A percentile compares a stretch with the other conserved stretches of the same genome.
These are phyloP conservation scores for Amphipyra tragopoginis DNA, from an alignment of 2,888 invertebrate genomes.

Conservation along the genomic window DNA sequence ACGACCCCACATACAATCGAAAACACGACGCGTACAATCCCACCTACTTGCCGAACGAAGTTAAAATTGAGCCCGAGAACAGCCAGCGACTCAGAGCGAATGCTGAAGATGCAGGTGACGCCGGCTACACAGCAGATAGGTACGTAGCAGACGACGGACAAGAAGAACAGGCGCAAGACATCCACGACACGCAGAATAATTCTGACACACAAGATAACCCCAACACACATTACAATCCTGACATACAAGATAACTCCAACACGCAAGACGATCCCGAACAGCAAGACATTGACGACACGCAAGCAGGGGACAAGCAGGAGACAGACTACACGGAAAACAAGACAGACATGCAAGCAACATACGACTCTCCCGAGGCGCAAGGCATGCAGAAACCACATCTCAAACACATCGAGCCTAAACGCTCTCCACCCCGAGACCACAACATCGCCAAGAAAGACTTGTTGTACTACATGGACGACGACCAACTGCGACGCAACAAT, in stretches of 20 bases:
- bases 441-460: constrained; percentile 58
- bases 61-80: constrained; percentile 1
- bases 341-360: neutral
- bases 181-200: too few species aligned
- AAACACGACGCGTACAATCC: neutral
- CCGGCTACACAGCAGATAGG: neutral
- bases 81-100: constrained; percentile 1
- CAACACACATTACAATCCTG: too few species aligned
- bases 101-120: constrained; percentile 3
- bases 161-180: neutral
- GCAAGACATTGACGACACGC: neutral
- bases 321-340: neutral
- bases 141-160: neutral
- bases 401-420: neutral
- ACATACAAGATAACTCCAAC: neutral
- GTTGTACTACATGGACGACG: constrained; percentile 63
- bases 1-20: constrained; percentile 7
- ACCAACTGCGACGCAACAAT: constrained; percentile 37
- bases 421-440: neutral
- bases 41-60: neutral
- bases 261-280: neutral
- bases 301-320: neutral
- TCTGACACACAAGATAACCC: neutral
- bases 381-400: neutral
- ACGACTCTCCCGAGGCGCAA: too few species aligned